phyloP scores from a whole-genome alignment of 2,113 vertebrate genomes.

The Vireo altiloquus region DNA sequence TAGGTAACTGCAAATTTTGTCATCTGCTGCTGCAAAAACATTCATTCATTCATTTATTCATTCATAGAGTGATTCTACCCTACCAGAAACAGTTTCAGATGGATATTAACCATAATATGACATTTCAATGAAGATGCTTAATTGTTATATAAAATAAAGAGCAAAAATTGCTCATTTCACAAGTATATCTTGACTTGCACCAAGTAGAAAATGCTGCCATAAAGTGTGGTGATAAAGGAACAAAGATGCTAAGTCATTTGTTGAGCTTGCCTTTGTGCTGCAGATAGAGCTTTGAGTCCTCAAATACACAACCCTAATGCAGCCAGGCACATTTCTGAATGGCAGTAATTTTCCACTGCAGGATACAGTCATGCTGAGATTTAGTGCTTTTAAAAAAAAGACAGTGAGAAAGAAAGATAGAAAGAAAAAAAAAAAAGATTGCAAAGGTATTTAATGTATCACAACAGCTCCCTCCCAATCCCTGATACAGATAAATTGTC shows the following conservation, averaged over 20 bases:
- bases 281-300: slow-evolving; percentile 47
- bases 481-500: slow-evolving; percentile 59
- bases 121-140: background rate
- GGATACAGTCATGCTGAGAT: slow-evolving; percentile 44
- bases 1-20: background rate
- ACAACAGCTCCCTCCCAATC: background rate
- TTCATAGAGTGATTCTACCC: background rate
- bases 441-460: slow-evolving; percentile 63
- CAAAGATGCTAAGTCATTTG: slow-evolving; percentile 42
- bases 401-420: background rate
- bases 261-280: slow-evolving; percentile 45
- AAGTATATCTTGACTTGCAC: background rate
- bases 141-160: background rate
- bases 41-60: background rate
- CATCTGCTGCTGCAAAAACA: background rate
- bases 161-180: background rate
- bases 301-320: slow-evolving; percentile 20
- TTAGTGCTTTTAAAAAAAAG: background rate
- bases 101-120: background rate
- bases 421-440: background rate
- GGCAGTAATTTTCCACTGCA: slow-evolving; percentile 44
- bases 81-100: background rate
- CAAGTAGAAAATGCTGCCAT: background rate
- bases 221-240: background rate
- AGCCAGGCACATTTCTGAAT: slow-evolving; percentile 43